Evolutionary conservation across 2,113 vertebrate species (phyloP).

Genomic region (Cyphomyrus plagiostoma): DNA sequence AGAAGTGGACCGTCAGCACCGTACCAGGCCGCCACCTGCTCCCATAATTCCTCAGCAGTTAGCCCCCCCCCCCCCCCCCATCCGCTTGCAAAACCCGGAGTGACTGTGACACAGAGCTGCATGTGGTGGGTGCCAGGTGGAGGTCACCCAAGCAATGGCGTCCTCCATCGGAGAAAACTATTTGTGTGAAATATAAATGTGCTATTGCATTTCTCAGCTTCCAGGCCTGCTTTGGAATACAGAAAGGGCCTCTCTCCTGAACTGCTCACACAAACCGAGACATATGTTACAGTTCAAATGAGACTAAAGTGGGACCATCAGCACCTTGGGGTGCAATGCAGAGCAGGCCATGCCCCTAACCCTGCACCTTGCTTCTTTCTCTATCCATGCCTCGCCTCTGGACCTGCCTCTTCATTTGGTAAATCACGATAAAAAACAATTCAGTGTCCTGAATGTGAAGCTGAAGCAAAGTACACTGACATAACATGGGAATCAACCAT

Average conservation of each 20-base stretch:
- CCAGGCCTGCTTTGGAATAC: background rate
- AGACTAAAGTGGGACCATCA: background rate
- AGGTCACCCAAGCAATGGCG: background rate
- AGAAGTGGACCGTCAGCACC: background rate
- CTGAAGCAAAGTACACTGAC: background rate
- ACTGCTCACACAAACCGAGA: background rate
- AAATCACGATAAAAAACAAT: background rate
- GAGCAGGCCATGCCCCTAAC: background rate
- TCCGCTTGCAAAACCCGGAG: background rate
- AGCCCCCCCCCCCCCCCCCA: background rate
- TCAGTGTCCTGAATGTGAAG: background rate
- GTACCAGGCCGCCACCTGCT: constrained; percentile 44
- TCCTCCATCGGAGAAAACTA: background rate
- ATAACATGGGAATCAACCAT: background rate
- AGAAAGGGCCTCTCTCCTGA: background rate
- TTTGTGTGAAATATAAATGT: background rate
- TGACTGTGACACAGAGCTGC: background rate
- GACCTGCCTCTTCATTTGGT: background rate
- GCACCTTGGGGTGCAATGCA: background rate
- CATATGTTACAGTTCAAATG: background rate
- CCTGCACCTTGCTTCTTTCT: background rate
- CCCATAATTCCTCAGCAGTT: constrained; percentile 30
- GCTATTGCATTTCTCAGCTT: background rate
- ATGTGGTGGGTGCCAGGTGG: background rate
- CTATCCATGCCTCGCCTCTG: background rate